Conservation (phyloP, 2,888 invertebrate species). For the Spilosoma lubricipeda region DNA sequence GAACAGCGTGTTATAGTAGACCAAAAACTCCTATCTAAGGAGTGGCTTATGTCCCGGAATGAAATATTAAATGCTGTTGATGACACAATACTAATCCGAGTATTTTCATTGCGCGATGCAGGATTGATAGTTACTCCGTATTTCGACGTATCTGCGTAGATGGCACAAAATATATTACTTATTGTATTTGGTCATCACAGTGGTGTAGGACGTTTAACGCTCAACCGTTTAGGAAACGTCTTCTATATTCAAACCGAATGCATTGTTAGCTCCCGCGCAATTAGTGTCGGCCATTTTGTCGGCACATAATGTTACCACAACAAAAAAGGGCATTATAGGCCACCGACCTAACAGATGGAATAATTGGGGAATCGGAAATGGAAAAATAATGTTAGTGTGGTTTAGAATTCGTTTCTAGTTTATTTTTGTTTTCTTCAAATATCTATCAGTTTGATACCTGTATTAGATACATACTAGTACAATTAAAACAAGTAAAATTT, state of each 20-base stretch:
- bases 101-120: background rate
- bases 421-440: no score
- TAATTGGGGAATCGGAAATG: background rate
- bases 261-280: conserved; percentile 33
- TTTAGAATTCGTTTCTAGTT: background rate
- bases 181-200: background rate
- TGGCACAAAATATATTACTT: background rate
- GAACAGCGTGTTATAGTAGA: no score
- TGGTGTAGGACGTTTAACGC: background rate
- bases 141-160: background rate
- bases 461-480: no score
- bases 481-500: no score
- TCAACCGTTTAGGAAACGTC: background rate
- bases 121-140: background rate
- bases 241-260: background rate
- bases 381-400: background rate
- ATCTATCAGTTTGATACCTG: no score
- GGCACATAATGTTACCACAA: conserved; percentile 40
- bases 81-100: no score
- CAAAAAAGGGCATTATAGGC: conserved; percentile 40
- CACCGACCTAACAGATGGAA: conserved; percentile 25
- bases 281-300: conserved; percentile 39
- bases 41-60: no score
- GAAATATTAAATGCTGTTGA: no score
- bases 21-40: no score